phyloP scores from a whole-genome alignment of 1,140 invertebrate genomes.

The Diuraphis noxia region DNA sequence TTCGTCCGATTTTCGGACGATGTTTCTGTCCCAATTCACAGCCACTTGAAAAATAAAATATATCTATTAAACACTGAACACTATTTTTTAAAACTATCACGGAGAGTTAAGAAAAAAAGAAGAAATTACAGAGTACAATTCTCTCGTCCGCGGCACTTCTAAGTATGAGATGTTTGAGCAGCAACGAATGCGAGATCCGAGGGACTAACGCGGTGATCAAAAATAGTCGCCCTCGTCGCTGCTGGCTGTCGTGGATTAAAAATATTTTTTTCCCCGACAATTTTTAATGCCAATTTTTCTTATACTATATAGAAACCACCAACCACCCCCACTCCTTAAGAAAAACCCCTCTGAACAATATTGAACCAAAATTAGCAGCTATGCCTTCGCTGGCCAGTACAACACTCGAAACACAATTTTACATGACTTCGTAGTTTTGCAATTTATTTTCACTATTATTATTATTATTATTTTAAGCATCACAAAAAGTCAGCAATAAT shows the following conservation, averaged over 20 bases:
- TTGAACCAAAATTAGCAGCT: constrained; percentile 27
- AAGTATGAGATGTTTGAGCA: constrained; percentile 49
- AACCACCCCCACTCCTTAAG: neutral
- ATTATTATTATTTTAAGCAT: neutral
- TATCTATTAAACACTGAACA: constrained; percentile 22
- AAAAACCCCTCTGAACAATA: constrained; percentile 33
- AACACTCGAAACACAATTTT: neutral
- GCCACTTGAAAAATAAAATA: constrained; percentile 21
- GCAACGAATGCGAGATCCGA: constrained; percentile 48
- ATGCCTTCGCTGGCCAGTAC: neutral
- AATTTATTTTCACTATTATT: neutral
- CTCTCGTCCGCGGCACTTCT: constrained; percentile 31
- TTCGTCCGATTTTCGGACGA: constrained; percentile 16
- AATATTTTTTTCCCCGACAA: constrained; percentile 52
- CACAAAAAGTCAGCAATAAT: neutral
- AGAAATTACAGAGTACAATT: constrained; percentile 41
- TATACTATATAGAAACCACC: constrained; percentile 19
- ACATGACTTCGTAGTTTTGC: neutral
- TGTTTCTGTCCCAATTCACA: constrained; percentile 13
- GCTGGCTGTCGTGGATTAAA: constrained; percentile 48
- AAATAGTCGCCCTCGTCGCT: constrained; percentile 54
- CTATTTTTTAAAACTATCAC: constrained; percentile 17
- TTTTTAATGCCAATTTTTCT: constrained; percentile 52
- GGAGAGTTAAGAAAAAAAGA: neutral
- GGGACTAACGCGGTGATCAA: constrained; percentile 52